Base-by-base conservation (phyloP, 2,797 vertebrate species). In the Silurus aristotelis region DNA sequence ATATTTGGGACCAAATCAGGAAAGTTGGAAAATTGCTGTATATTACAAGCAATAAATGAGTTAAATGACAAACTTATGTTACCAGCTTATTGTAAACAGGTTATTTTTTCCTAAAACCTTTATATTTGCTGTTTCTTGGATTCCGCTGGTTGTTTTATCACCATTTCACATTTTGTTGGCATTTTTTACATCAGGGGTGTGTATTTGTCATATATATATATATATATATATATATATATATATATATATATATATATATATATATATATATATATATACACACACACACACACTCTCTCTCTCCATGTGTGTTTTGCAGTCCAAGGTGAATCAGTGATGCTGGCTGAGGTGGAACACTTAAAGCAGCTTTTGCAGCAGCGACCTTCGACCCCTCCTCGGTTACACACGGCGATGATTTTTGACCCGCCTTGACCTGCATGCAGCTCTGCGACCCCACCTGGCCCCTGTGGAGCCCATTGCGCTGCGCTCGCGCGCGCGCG, bases 281-380 rank as follows among this genome's bases (percentile, higher is more conserved):
- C 31, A 31, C 31, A 31, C 31, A 31, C 31, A 38, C 31, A 38
- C 31, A 38, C 31, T 3, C 31, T 3, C 31, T 1, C 31, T 52
- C 48, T 38, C 19, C 17, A 60, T 78, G 22, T 79, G 68, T 58
- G 79, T 38, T 56, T 80, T 66, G 4, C 84, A 89, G 89, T 83
- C 86, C 31, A 87, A 88, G 84, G 85, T 90, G 55, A 86, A 89
- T 82, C 87, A 89, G 85, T 90, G 87, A 89, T 75, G 38, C 61
- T 25, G 78, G n/a, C 60, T 27, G 83, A 63, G 64, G 43, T 55
- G 43, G 68, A 67, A 4, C 43, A 67, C 48, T 55, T 43, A 5
- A 56, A 73, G 68, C 84, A 85, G 83, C 72, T 77, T 13, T 67
- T 55, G 52, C 67, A 31, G 25, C 63, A 52, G 25, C 52, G 78